Conservation (phyloP, 2,888 invertebrate genomes). For the Erpobdella octoculata region DNA sequence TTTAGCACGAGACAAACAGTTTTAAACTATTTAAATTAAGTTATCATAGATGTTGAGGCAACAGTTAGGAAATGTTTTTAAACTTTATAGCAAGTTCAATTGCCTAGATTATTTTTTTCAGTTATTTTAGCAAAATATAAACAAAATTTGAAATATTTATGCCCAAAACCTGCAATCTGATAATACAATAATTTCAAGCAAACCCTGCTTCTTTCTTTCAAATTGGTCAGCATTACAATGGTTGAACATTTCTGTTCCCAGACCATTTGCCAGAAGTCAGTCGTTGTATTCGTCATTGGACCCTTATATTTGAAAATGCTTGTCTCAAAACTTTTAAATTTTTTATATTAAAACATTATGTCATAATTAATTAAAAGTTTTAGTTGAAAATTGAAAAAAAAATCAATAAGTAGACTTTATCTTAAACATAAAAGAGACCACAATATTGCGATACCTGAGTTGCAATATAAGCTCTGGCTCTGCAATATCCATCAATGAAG, state of each 20-base stretch:
- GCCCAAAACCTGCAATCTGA: neutral
- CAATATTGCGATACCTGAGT: slow-evolving; percentile 60
- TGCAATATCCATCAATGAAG: slow-evolving; percentile 96
- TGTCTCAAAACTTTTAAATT: neutral
- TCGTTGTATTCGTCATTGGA: slow-evolving; percentile 59
- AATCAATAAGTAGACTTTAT: neutral
- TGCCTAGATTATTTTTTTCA: no score
- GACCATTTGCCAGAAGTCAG: slow-evolving; percentile 77
- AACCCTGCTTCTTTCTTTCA: slow-evolving; percentile 13
- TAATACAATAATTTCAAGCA: neutral
- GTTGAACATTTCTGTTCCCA: slow-evolving; percentile 80
- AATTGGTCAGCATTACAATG: slow-evolving; percentile 67
- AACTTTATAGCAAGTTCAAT: no score
- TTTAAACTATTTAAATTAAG: no score
- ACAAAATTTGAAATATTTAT: neutral
- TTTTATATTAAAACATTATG: no score
- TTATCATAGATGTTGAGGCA: no score
- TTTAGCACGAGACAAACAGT: no score
- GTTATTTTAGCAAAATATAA: neutral
- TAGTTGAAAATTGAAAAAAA: no score
- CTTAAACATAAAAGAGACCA: neutral
- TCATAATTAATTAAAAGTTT: no score
- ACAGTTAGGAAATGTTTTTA: no score
- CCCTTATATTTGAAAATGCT: slow-evolving; percentile 51
- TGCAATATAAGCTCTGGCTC: slow-evolving; percentile 95